Conservation (phyloP, 2,888 invertebrate species). For the Odontocerum albicorne region DNA sequence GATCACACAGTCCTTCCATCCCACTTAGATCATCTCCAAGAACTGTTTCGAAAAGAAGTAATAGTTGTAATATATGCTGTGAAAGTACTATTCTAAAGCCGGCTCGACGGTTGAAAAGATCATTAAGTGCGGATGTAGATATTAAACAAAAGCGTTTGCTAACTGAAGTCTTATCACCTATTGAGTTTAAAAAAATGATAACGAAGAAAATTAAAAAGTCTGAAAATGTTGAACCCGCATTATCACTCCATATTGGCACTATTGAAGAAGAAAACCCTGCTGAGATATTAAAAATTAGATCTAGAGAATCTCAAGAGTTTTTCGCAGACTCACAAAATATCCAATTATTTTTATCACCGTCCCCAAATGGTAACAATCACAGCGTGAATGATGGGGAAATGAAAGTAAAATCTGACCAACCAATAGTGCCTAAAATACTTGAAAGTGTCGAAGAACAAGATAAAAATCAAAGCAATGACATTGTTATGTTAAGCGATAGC, state of each 20-base stretch:
- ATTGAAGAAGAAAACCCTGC: no score
- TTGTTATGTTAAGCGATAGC: constrained; percentile 43
- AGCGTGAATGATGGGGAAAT: constrained; percentile 19
- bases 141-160: background rate
- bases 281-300: no score
- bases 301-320: constrained; percentile 14
- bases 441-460: constrained; percentile 34
- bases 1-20: background rate
- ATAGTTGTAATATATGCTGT: constrained; percentile 42
- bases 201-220: no score
- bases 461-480: constrained; percentile 45
- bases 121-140: constrained; percentile 17
- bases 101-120: constrained; percentile 13
- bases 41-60: constrained; percentile 47
- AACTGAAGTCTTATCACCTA: no score
- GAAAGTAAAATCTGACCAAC: background rate
- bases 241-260: no score
- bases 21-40: constrained; percentile 48
- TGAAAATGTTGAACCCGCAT: no score
- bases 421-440: no score
- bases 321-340: constrained; percentile 52
- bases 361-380: constrained; percentile 41
- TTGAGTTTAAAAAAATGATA: no score
- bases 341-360: constrained; percentile 48
- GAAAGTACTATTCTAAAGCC: background rate